These are phyloP conservation scores for Bujurquina vittata DNA, from an alignment of 2,113 vertebrate species.

Conservation along the genomic window DNA sequence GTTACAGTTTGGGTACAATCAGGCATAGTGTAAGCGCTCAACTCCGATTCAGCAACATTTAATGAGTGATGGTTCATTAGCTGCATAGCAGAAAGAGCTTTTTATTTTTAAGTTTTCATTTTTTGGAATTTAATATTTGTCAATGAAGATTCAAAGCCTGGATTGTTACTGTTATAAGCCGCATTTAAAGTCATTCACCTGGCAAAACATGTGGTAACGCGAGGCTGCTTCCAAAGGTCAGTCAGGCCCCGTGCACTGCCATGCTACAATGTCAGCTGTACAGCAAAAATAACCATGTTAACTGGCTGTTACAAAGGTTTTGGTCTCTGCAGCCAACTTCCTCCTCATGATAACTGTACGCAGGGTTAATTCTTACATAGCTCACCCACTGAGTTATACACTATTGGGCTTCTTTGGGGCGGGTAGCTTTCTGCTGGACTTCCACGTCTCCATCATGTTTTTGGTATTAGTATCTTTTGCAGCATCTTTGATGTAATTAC, in stretches of 20 bases:
- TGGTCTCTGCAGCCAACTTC: neutral
- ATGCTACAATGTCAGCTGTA: neutral
- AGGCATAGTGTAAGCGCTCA: neutral
- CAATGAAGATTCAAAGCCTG: neutral
- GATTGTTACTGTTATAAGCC: neutral
- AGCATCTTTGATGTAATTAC: too few relatives aligned
- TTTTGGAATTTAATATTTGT: neutral
- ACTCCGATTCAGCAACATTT: neutral
- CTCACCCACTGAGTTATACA: too few relatives aligned
- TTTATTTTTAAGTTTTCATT: neutral
- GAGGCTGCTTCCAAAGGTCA: neutral
- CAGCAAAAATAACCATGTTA: neutral
- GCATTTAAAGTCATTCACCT: neutral
- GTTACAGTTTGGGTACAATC: slow-evolving; percentile 24
- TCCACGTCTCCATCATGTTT: neutral
- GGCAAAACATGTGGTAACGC: neutral
- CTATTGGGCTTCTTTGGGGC: neutral
- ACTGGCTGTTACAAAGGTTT: neutral
- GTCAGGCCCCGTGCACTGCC: neutral
- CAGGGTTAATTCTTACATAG: too few relatives aligned
- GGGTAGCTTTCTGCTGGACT: neutral
- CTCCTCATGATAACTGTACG: neutral
- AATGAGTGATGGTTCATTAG: neutral
- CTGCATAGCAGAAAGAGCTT: neutral
- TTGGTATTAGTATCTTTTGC: too few relatives aligned